phyloP scores from a whole-genome alignment of 2,888 invertebrate species.

The Cantharis rustica region DNA sequence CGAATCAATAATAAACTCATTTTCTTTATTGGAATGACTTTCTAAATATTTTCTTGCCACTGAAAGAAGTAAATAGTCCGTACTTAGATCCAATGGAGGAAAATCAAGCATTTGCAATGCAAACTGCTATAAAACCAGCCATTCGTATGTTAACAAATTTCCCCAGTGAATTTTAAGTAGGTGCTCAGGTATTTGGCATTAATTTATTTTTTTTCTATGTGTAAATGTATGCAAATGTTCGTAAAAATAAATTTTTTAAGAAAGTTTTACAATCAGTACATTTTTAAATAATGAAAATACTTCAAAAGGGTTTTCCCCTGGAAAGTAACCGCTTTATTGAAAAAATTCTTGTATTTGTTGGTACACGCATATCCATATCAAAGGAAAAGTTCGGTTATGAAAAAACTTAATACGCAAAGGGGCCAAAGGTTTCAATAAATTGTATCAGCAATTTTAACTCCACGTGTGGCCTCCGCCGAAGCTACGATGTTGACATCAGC shows the following conservation, averaged over 20 bases:
- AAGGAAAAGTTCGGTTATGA: slow-evolving; percentile 1
- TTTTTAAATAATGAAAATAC: background rate
- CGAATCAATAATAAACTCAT: slow-evolving; percentile 5
- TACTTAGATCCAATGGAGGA: slow-evolving; percentile 18
- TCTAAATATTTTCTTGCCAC: slow-evolving; percentile 13
- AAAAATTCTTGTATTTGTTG: background rate
- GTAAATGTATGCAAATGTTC: slow-evolving; percentile 20
- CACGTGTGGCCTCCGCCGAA: slow-evolving; percentile 7
- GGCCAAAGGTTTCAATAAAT: slow-evolving; percentile 8
- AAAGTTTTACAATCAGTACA: background rate
- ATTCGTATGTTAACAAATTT: slow-evolving; percentile 23
- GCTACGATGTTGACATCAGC: slow-evolving; percentile 8
- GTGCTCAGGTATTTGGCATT: slow-evolving; percentile 22
- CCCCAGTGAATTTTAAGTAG: slow-evolving; percentile 23
- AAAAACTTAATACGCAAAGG: slow-evolving; percentile 10
- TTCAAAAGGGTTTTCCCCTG: background rate
- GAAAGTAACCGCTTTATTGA: background rate
- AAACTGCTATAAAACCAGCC: slow-evolving; percentile 22
- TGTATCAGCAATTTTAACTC: slow-evolving; percentile 18
- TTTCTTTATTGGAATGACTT: slow-evolving; percentile 4
- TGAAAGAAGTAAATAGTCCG: slow-evolving; percentile 20
- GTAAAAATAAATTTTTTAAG: background rate
- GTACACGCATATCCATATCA: background rate
- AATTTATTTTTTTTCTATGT: slow-evolving; percentile 20
- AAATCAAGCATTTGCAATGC: slow-evolving; percentile 23